Evolutionary conservation across 1,140 invertebrate genomes (phyloP), one percentile per base, ranked within the genome.

Genomic region (Probaryconus sp.): DNA sequence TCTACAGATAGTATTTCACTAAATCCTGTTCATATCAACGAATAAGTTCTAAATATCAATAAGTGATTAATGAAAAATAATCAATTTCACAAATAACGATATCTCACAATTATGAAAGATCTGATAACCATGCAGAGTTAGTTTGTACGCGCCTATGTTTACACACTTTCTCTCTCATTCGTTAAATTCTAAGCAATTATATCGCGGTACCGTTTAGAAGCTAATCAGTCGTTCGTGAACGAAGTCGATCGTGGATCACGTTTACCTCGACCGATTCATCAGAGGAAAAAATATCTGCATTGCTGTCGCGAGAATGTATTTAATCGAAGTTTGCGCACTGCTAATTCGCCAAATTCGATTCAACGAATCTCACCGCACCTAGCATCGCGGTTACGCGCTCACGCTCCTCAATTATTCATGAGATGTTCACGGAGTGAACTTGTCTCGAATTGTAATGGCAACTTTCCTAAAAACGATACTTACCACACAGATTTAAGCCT

Each of bases 391-490:
- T 61, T 75, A 75, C 72, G 48, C 61, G 67, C 51, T 48, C 70
- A 70, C 60, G 10, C 70, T 70, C 56, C 68, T 79, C 74, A 79
- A 79, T 79, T 79, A 79, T 79, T 79, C 77, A 79, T 77, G 77
- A 79, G 67, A 56, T 68, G 58, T 53, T 76, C 65, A 47, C 35
- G 30, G 38, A 67, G 61, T 77, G 70, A 73, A 73, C 72, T 79
- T 40, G 78, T 64, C 75, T 73, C 71, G 65, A 68, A 76, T 74
- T 55, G 61, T 45, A 70, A 71, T 70, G 40, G 53, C 26, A 20
- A 71, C 63, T 70, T 69, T 64, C 67, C 71, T 47, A 77, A 68
- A 76, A 71, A 67, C 40, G 63, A 73, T 65, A 73, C 72, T 67
- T 76, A 75, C 55, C 55, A 17, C n/a, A n/a, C 47, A 42, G 28